Base-by-base conservation (phyloP, 2,797 vertebrate species). In the Corythornis leucogaster region DNA sequence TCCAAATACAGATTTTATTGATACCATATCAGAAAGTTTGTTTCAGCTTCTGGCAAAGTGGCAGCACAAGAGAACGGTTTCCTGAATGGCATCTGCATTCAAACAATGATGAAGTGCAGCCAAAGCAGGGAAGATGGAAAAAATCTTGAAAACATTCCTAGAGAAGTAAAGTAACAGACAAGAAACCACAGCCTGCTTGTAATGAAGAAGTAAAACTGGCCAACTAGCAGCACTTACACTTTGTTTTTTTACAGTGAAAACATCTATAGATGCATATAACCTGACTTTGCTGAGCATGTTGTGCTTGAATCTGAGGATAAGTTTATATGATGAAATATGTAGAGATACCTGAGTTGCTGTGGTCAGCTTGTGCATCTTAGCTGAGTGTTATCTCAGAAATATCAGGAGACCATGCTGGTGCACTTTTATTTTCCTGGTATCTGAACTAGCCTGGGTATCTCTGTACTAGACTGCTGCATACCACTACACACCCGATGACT, bases 1-100 rank as follows among this genome's bases (percentile, higher is more conserved):
- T 85, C 51, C 76, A 89, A 30, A 71, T 89, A n/a, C 33, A 38
- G 5, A 18, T 85, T 89, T 94, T 92, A 80, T 33, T 77, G 54
- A 69, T 87, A 80, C 67, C 63, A 67, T 54, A 74, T 10, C 26
- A 90, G 51, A 89, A 85, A 87, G 31, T 19, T 84, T 15, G 17
- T 79, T 89, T 84, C 45, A 79, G 22, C 30, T 74, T 2, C 73
- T 83, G 67, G 63, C 63, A 90, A 94, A 80, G 48, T 59, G n/a
- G 63, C 40, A 66, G 38, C 54, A 76, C 8, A 66, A 93, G 50
- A 91, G 14, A 90, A 87, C 33, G 30, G 51, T 83, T 92, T 87
- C 59, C 63, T 89, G 66, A 62, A 66, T 73, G 51, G 58, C 76
- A 50, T 69, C 43, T 80, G 87, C 51, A 43, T 80, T 89, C 87